phyloP scores from a whole-genome alignment of 2,797 vertebrate species.

The Myiothlypis chrysogaster region DNA sequence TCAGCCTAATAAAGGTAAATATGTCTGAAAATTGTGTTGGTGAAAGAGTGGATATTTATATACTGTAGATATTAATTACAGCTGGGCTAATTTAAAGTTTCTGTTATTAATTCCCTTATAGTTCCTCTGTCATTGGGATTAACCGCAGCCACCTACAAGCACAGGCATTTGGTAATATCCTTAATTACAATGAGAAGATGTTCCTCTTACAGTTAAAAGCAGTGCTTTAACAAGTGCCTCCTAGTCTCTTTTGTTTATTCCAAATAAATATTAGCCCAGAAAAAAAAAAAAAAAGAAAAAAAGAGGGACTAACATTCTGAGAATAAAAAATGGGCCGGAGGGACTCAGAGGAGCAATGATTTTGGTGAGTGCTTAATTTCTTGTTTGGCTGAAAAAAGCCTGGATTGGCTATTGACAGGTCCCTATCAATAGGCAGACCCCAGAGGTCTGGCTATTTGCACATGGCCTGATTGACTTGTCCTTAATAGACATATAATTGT shows the following conservation, averaged over 20 bases:
- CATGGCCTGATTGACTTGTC: conserved; percentile 94
- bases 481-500: conserved; percentile 99
- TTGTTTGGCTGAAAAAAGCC: conserved; percentile 82
- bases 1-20: conserved; percentile 52
- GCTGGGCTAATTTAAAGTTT: conserved; percentile 64
- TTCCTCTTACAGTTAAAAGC: not conserved
- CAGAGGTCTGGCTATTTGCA: conserved; percentile 89
- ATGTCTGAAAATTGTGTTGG: conserved; percentile 36
- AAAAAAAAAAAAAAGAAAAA: too few relatives aligned
- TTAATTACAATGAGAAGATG: conserved; percentile 50
- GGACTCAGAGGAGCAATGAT: conserved; percentile 70
- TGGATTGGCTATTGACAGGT: conserved; percentile 90
- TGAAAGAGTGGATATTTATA: conserved; percentile 57
- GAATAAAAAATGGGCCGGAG: conserved; percentile 8
- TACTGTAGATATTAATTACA: conserved; percentile 65
- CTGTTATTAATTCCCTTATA: conserved; percentile 61
- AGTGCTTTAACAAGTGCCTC: not conserved
- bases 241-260: conserved; percentile 46
- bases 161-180: conserved; percentile 11
- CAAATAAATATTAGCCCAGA: conserved; percentile 28
- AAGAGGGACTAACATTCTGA: not conserved
- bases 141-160: conserved; percentile 38
- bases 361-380: conserved; percentile 80
- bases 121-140: conserved; percentile 37
- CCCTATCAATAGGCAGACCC: conserved; percentile 88